Evolutionary conservation across 2,888 invertebrate species (phyloP).

Genomic region (Plebejus argus): DNA sequence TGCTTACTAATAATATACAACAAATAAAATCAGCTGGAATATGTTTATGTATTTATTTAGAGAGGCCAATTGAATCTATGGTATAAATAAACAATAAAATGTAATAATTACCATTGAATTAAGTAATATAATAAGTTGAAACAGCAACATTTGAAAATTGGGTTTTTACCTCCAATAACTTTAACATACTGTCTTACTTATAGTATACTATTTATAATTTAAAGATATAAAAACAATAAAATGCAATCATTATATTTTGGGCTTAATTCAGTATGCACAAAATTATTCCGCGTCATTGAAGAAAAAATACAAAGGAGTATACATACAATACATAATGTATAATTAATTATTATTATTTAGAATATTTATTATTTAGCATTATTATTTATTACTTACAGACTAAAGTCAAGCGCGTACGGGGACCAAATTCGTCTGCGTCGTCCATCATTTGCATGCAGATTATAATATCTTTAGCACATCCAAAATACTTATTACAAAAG

Average conservation of each 20-base stretch:
- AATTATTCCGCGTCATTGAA: constrained; percentile 35
- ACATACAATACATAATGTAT: background rate
- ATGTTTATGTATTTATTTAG: constrained; percentile 71
- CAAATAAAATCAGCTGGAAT: constrained; percentile 31
- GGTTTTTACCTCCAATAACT: constrained; percentile 56
- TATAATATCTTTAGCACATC: too few species aligned
- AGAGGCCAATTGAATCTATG: constrained; percentile 73
- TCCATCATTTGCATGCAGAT: too few species aligned
- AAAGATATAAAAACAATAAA: constrained; percentile 56
- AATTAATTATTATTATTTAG: background rate
- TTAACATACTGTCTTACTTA: constrained; percentile 52
- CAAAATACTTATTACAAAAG: too few species aligned
- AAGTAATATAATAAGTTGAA: constrained; percentile 29
- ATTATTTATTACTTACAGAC: background rate
- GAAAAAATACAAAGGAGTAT: constrained; percentile 9
- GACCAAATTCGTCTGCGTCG: background rate
- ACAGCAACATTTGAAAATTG: constrained; percentile 59
- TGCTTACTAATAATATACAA: background rate
- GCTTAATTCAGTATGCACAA: constrained; percentile 49
- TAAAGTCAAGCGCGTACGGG: background rate
- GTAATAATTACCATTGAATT: constrained; percentile 29
- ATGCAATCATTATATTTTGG: constrained; percentile 64
- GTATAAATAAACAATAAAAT: constrained; percentile 39
- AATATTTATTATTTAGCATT: background rate
- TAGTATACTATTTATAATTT: constrained; percentile 60